phyloP scores from a whole-genome alignment of 2,113 vertebrate species.

The Motacilla alba region DNA sequence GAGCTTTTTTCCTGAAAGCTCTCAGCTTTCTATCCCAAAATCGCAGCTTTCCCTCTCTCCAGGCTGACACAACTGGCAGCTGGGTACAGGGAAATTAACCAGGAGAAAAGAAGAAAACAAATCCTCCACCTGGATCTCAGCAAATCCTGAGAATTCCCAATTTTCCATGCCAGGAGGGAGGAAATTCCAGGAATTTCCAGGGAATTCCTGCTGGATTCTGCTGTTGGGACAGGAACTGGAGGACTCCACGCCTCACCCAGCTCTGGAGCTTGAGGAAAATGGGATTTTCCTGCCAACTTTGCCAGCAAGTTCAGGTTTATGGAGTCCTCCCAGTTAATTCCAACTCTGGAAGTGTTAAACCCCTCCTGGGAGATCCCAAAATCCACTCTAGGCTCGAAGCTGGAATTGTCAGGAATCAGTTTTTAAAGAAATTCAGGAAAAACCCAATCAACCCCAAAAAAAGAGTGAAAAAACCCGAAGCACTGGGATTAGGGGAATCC shows the following conservation, averaged over 20 bases:
- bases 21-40: not conserved
- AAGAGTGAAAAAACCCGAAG: not conserved
- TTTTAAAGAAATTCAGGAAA: not conserved
- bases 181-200: no score
- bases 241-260: not conserved
- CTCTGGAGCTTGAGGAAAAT: not conserved
- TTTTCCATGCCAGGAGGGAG: not conserved
- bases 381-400: not conserved
- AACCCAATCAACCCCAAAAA: not conserved
- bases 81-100: not conserved
- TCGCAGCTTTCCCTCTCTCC: not conserved
- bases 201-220: not conserved
- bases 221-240: rapidly evolving
- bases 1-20: not conserved
- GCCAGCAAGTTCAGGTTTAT: not conserved
- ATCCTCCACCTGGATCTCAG: not conserved
- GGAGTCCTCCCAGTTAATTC: not conserved
- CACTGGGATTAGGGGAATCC: not conserved
- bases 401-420: not conserved
- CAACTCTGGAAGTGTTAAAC: not conserved
- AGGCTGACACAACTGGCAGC: not conserved
- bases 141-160: not conserved
- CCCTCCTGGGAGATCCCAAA: not conserved
- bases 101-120: not conserved
- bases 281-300: not conserved